phyloP scores from a whole-genome alignment of 2,113 vertebrate genomes.

The Cranoglanis bouderius region DNA sequence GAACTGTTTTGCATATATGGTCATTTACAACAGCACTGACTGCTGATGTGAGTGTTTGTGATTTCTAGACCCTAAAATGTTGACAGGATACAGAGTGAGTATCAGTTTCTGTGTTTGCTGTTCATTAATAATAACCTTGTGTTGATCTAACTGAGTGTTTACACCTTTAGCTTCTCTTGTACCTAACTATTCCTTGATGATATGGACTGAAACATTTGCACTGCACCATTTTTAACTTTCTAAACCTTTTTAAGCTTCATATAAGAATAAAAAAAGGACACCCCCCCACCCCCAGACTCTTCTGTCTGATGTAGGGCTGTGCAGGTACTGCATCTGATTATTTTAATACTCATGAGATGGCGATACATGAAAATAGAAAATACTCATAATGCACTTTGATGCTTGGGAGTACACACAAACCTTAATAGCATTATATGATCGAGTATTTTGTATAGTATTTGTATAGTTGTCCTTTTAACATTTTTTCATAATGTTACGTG shows the following conservation, averaged over 20 bases:
- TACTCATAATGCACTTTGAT: neutral
- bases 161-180: conserved; percentile 2
- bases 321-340: neutral
- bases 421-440: neutral
- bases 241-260: neutral
- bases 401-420: neutral
- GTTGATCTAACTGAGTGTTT: neutral
- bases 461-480: too few species aligned
- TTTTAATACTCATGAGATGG: neutral
- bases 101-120: neutral
- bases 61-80: neutral
- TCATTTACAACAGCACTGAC: neutral
- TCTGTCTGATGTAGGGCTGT: neutral
- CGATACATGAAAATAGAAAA: neutral
- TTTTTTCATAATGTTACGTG: neutral
- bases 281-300: too few species aligned
- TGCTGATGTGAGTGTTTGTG: neutral
- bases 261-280: neutral
- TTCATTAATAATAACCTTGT: neutral
- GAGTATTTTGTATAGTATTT: neutral
- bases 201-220: neutral
- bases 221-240: neutral
- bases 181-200: conserved; percentile 4
- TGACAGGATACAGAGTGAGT: neutral
- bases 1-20: neutral